These are phyloP conservation scores for Mythimna albipuncta DNA, from an alignment of 2,888 invertebrate species.

Conservation along the genomic window DNA sequence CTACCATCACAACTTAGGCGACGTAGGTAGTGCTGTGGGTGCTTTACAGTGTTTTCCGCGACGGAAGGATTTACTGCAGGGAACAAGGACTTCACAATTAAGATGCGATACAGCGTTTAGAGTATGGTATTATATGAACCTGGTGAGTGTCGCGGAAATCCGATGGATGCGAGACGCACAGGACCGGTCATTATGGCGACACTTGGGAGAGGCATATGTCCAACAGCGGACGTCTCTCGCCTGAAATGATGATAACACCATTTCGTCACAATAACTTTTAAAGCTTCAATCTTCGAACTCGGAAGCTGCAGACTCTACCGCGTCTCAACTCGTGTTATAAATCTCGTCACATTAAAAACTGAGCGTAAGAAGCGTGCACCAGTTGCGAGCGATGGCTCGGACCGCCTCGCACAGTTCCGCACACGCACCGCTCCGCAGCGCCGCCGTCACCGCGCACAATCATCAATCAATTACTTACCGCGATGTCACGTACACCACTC, in stretches of 20 bases:
- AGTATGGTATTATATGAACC: no score
- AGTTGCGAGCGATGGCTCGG: slow-evolving; percentile 3
- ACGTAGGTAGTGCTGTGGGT: no score
- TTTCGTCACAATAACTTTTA: slow-evolving; percentile 17
- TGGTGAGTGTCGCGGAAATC: no score
- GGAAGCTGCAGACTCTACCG: not conserved
- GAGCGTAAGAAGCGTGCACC: slow-evolving; percentile 22
- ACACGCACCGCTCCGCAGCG: not conserved
- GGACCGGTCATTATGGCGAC: no score
- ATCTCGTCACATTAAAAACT: slow-evolving; percentile 17
- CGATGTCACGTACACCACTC: slow-evolving; percentile 35
- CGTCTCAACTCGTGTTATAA: slow-evolving; percentile 15
- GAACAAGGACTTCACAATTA: slow-evolving; percentile 16
- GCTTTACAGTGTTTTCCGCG: no score
- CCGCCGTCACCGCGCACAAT: slow-evolving; percentile 8
- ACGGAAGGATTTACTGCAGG: not conserved
- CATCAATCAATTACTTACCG: slow-evolving; percentile 44
- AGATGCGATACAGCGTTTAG: not conserved
- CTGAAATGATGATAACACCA: not conserved
- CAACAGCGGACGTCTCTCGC: no score
- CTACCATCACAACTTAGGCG: not conserved
- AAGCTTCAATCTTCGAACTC: slow-evolving; percentile 20
- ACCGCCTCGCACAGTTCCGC: not conserved
- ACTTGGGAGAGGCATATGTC: no score
- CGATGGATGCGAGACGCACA: no score